Evolutionary conservation across 2,113 vertebrate species (phyloP).

Genomic region (Lethenteron camtschaticum): DNA sequence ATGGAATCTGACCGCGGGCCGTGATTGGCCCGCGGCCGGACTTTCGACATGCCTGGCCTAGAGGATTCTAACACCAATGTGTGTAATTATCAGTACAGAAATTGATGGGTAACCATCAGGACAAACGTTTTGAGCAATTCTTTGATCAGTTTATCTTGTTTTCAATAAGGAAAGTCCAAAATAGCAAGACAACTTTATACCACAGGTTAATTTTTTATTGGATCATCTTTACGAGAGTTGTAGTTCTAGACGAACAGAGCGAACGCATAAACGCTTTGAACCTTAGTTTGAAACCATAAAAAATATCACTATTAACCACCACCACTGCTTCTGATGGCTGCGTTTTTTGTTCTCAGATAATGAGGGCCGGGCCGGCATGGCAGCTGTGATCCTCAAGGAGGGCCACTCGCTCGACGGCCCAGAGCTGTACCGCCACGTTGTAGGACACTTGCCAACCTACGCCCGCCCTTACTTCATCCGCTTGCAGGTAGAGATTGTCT

Average conservation of each 20-base stretch:
- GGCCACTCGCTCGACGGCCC: conserved; percentile 30
- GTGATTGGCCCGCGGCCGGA: no score
- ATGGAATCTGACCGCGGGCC: no score
- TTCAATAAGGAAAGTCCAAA: no score
- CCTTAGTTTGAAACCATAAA: conserved; percentile 11
- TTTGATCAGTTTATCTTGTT: no score
- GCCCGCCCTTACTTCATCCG: conserved; percentile 46
- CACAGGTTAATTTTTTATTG: not conserved
- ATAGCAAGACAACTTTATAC: not conserved
- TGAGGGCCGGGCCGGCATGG: conserved; percentile 61
- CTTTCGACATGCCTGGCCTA: no score
- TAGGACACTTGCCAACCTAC: conserved; percentile 34
- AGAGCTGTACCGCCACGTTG: conserved; percentile 26
- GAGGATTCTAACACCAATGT: not conserved
- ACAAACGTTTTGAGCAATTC: no score
- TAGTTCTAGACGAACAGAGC: not conserved
- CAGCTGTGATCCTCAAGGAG: conserved; percentile 32
- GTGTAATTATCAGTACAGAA: not conserved
- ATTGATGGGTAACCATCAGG: no score
- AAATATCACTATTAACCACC: conserved; percentile 11
- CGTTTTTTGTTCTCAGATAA: conserved; percentile 25
- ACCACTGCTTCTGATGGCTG: not conserved
- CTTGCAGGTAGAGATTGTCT: conserved; percentile 29
- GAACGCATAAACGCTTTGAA: not conserved
- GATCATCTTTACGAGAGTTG: not conserved